Percentiles rank a stretch among this genome's conserved stretches.
Evolutionary conservation across 2,888 invertebrate genomes (phyloP).

Genomic region (Tridacna gigas): DNA sequence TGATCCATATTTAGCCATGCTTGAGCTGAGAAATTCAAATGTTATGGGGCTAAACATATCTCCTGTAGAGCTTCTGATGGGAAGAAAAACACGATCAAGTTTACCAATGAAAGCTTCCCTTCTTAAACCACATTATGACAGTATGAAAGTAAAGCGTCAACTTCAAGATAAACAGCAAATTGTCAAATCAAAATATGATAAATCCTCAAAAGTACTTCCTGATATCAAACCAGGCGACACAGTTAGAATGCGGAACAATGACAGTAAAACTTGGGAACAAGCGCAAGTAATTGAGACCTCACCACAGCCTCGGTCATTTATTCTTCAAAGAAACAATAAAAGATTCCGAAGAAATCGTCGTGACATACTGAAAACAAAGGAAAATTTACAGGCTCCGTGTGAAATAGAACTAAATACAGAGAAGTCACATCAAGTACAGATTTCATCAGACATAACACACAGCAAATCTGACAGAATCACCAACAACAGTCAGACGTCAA

Average conservation of each 20-base stretch:
- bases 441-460: not conserved
- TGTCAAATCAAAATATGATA: not conserved
- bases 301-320: not conserved
- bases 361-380: not conserved
- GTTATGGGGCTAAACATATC: not conserved
- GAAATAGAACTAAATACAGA: slow-evolving; percentile 5
- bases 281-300: not conserved
- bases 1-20: slow-evolving; percentile 45
- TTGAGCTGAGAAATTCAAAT: slow-evolving; percentile 34
- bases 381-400: not conserved
- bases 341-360: not conserved
- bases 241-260: slow-evolving; percentile 4
- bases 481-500: too few species aligned
- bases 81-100: not conserved
- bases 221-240: slow-evolving; percentile 6
- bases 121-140: slow-evolving; percentile 4
- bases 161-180: not conserved
- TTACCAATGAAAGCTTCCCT: not conserved
- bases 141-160: slow-evolving; percentile 4
- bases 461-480: not conserved
- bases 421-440: not conserved
- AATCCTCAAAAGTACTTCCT: not conserved
- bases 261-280: not conserved
- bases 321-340: not conserved
- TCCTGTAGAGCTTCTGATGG: slow-evolving; percentile 8